Percentiles rank a stretch among this genome's conserved stretches.
Evolutionary conservation across 2,888 invertebrate genomes (phyloP).

Genomic region (Acanthosepion pharaonis): DNA sequence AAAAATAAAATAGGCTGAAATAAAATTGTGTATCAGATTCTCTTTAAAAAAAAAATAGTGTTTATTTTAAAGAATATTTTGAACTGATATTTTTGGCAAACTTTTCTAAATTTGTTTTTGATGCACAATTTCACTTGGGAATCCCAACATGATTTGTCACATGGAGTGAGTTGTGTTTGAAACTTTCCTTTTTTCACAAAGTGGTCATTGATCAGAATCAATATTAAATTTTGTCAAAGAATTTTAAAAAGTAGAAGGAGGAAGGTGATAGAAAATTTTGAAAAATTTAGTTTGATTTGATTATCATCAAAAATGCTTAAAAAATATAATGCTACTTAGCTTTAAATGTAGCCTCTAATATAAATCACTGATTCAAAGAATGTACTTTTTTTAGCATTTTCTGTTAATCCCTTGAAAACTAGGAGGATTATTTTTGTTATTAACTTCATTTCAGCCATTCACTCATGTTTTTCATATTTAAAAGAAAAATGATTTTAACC

Average conservation of each 20-base stretch:
- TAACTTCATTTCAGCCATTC: background rate
- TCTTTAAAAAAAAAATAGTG: background rate
- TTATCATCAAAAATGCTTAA: conserved; percentile 6
- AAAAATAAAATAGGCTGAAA: background rate
- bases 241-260: background rate
- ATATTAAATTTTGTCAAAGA: background rate
- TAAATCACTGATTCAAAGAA: background rate
- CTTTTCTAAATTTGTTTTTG: background rate
- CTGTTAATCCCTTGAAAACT: background rate
- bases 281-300: background rate
- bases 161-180: background rate
- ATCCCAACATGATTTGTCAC: background rate
- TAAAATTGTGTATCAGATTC: conserved; percentile 6
- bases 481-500: background rate
- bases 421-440: background rate
- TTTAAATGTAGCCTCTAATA: background rate
- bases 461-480: background rate
- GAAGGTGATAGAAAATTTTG: background rate
- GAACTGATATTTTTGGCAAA: conserved; percentile 4
- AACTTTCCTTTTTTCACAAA: background rate
- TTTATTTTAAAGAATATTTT: background rate
- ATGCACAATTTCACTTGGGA: conserved; percentile 22
- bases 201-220: background rate
- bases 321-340: conserved; percentile 22
- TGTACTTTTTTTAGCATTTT: background rate